Base-by-base conservation (phyloP, 2,797 vertebrate species). In the Microtus californicus region DNA sequence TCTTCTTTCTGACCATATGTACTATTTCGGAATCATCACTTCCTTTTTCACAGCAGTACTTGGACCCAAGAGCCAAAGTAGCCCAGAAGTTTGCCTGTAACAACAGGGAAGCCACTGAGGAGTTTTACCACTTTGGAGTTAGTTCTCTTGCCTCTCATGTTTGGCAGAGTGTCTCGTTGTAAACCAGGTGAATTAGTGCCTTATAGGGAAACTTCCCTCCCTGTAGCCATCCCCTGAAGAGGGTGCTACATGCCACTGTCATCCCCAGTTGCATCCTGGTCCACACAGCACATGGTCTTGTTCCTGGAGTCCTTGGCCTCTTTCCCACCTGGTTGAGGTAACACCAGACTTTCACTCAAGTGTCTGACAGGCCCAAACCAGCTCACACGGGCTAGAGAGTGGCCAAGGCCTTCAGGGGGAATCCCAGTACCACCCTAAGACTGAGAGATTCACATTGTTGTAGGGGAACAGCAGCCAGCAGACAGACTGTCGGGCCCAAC, bases 161-260 rank as follows among this genome's bases (percentile, higher is more conserved):
- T 63, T 93, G 48, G 59, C 37, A 61, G 63, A 34, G 12, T 29
- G 15, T 86, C 34, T 40, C 19, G 67, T n/a, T 43, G n/a, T 56
- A 77, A 88, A 17, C 19, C 34, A 29, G 14, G 37, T 67, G 10
- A 19, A 9, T 4, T 6, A 25, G 11, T 56, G 14, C 67, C 34
- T 82, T 12, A 0, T 23, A 78, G n/a, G 29, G 15, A 78, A 54
- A 86, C 7, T 12, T 71, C 54, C 63, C 31, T 59, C 37, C n/a
- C 8, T 1, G 1, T 43, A 34, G 54, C 9, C 56, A 13, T 2
- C 4, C 5, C 7, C 10, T 8, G 19, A 3, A 45, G 67, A 8
- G 8, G 2, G 5, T 7, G 73, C 29, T 82, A 0, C 7, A 6
- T 23, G 23, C 4, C 43, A 4, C 4, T 31, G 1, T 45, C 11